Conservation (phyloP, 2,888 invertebrate species). For the Portevinia maculata region DNA sequence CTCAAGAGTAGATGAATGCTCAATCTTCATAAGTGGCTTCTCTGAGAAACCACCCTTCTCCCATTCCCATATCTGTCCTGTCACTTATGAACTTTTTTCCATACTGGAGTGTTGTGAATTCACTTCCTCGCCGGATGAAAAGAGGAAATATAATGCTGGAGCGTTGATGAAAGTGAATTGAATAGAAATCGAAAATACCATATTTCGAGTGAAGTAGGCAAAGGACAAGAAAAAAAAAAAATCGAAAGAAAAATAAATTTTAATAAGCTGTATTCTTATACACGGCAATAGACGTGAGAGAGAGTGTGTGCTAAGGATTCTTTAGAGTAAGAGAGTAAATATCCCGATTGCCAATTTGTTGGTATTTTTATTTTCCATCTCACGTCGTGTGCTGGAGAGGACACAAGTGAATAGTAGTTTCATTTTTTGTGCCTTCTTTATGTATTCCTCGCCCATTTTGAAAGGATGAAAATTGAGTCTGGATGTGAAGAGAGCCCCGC, state of each 20-base stretch:
- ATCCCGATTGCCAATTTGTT: conserved; percentile 66
- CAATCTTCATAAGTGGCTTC: conserved; percentile 57
- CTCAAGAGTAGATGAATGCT: conserved; percentile 50
- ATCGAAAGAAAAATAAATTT: conserved; percentile 24
- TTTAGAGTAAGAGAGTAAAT: conserved; percentile 43
- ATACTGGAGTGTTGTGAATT: conserved; percentile 37
- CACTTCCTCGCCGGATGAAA: conserved; percentile 39
- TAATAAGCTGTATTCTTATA: conserved; percentile 64
- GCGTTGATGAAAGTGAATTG: conserved; percentile 62
- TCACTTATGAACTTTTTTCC: conserved; percentile 23
- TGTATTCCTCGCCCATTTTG: conserved; percentile 21
- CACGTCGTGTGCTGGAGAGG: conserved; percentile 30
- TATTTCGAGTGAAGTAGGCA: conserved; percentile 23
- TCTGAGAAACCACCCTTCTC: not conserved
- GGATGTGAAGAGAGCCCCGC: conserved; percentile 5
- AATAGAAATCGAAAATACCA: conserved; percentile 56
- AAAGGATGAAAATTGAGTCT: conserved; percentile 51
- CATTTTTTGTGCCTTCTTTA: conserved; percentile 28
- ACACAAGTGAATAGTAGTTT: conserved; percentile 40
- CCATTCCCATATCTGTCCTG: not conserved
- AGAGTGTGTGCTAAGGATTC: conserved; percentile 34
- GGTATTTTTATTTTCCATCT: conserved; percentile 59
- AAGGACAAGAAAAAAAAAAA: not conserved
- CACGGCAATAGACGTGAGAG: not conserved
- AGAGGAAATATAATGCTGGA: conserved; percentile 34